These are phyloP conservation scores for Onthophagus sagittarius DNA, from an alignment of 2,888 invertebrate species.

Conservation along the genomic window DNA sequence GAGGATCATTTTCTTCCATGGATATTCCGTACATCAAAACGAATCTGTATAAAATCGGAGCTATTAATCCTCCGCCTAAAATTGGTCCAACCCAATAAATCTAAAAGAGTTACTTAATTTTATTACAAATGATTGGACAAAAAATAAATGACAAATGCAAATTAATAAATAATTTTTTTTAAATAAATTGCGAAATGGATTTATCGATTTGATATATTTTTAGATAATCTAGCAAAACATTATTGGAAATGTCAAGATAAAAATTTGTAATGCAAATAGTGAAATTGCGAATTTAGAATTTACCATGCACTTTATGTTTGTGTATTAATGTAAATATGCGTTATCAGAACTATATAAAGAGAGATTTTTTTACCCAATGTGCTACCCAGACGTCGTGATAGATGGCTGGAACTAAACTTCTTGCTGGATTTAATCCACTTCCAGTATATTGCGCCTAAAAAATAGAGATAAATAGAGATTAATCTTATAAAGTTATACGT, in stretches of 20 bases:
- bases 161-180: neutral
- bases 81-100: conserved; percentile 47
- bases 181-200: no score
- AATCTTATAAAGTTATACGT: neutral
- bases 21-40: conserved; percentile 21
- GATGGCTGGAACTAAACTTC: conserved; percentile 62
- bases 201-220: no score
- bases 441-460: conserved; percentile 63
- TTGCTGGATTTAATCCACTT: conserved; percentile 61
- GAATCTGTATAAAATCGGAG: conserved; percentile 39
- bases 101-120: conserved; percentile 32
- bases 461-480: neutral
- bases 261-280: no score
- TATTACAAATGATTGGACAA: neutral
- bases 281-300: no score
- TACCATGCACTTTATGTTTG: no score
- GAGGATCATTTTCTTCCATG: neutral
- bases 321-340: no score
- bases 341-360: neutral
- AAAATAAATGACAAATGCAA: neutral
- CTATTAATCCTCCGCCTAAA: conserved; percentile 40
- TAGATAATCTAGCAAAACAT: no score
- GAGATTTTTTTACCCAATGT: conserved; percentile 56
- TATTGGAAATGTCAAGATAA: no score
- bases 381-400: conserved; percentile 58